phyloP scores from a whole-genome alignment of 2,797 vertebrate species.

The Pygocentrus nattereri region DNA sequence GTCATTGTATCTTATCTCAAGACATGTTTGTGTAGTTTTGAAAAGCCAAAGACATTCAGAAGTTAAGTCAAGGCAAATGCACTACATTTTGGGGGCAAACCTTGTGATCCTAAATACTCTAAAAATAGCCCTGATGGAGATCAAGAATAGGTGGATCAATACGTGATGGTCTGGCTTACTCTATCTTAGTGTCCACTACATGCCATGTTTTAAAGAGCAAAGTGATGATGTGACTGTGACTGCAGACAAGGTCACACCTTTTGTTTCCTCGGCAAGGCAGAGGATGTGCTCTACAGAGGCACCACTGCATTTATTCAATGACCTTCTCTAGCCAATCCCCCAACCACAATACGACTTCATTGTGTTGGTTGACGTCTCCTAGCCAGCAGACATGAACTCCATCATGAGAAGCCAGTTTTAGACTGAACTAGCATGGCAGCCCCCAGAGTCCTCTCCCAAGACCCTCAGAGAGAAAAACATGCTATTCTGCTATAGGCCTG shows the following conservation, averaged over 20 bases:
- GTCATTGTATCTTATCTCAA: conserved; percentile 38
- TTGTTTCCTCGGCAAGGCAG: conserved; percentile 45
- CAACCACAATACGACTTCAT: conserved; percentile 48
- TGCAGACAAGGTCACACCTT: conserved; percentile 43
- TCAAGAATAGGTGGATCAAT: conserved; percentile 51
- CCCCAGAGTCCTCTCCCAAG: conserved; percentile 42
- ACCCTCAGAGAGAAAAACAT: conserved; percentile 41
- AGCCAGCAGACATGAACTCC: conserved; percentile 52
- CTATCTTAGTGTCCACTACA: conserved; percentile 44
- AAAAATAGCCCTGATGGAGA: conserved; percentile 44
- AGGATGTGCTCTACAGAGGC: conserved; percentile 42
- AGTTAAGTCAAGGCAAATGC: conserved; percentile 39
- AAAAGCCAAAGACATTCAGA: conserved; percentile 40
- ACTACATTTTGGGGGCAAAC: conserved; percentile 25
- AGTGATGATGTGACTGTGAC: conserved; percentile 34
- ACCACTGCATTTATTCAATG: conserved; percentile 48
- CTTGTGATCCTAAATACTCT: conserved; percentile 36
- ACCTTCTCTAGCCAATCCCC: conserved; percentile 47
- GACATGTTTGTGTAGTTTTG: conserved; percentile 17
- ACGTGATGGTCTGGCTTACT: conserved; percentile 18
- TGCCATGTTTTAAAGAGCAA: conserved; percentile 24
- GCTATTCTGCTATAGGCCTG: conserved; percentile 48
- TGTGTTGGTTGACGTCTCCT: conserved; percentile 50
- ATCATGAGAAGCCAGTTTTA: conserved; percentile 40
- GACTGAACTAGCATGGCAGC: conserved; percentile 36